These are phyloP conservation scores for Labrus mixtus DNA, from an alignment of 2,113 vertebrate species.

Conservation along the genomic window DNA sequence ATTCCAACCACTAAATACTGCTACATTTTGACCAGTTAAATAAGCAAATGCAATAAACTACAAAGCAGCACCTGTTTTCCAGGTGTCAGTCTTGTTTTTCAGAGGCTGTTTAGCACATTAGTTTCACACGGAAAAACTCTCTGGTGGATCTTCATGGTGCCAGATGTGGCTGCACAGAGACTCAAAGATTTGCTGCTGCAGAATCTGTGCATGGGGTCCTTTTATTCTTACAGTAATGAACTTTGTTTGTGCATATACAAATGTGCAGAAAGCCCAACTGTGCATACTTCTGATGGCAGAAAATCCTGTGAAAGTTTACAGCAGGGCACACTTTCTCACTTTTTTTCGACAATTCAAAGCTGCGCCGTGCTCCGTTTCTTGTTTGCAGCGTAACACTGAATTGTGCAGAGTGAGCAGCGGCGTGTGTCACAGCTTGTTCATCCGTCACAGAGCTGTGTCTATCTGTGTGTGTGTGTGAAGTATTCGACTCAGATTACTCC, in stretches of 20 bases:
- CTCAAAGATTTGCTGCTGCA: neutral
- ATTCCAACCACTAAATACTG: neutral
- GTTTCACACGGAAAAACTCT: constrained; percentile 1
- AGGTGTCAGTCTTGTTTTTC: constrained; percentile 5
- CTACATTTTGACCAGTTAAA: neutral
- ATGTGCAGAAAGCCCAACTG: neutral
- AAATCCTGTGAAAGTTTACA: neutral
- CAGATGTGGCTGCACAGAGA: neutral
- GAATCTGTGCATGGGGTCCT: neutral
- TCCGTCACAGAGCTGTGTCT: constrained; percentile 26
- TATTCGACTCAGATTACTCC: constrained; percentile 42
- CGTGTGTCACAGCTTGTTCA: constrained; percentile 14
- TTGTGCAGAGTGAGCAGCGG: constrained; percentile 1
- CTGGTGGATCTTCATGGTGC: neutral
- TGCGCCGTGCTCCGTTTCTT: neutral
- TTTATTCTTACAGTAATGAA: neutral
- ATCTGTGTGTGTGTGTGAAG: constrained; percentile 18
- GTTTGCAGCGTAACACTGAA: neutral
- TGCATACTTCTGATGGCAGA: neutral
- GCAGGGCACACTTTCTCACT: neutral
- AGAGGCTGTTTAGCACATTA: constrained; percentile 9
- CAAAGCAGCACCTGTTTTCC: constrained; percentile 8
- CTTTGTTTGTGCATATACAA: neutral
- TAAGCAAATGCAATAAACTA: neutral
- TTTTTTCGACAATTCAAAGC: neutral